These are phyloP conservation scores for Heterochromis multidens DNA, from an alignment of 2,113 vertebrate genomes.

Conservation along the genomic window DNA sequence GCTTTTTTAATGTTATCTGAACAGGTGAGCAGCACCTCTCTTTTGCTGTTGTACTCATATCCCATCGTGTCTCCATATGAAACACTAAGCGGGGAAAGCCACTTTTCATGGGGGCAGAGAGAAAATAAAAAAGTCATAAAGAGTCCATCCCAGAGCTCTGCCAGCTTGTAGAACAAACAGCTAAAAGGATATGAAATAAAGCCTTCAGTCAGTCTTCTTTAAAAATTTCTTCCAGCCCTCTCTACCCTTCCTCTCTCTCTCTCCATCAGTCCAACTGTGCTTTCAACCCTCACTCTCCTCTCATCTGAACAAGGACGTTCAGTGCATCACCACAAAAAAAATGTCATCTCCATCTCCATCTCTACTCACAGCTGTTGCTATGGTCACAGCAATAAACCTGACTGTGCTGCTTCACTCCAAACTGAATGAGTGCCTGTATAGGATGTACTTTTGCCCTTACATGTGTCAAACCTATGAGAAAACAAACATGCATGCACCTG, in stretches of 20 bases:
- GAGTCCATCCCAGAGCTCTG: neutral
- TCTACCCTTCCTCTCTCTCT: neutral
- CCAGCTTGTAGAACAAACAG: conserved; percentile 21
- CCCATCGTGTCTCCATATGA: neutral
- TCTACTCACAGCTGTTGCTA: conserved; percentile 67
- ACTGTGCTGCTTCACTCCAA: conserved; percentile 22
- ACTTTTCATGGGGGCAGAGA: neutral
- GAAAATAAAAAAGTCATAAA: conserved; percentile 24
- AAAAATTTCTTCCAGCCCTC: neutral
- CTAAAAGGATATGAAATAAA: conserved; percentile 28
- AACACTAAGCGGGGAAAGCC: neutral
- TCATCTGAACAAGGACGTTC: conserved; percentile 62
- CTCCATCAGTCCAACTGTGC: neutral
- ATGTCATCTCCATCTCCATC: conserved; percentile 47
- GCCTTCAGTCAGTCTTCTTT: neutral
- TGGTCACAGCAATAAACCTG: conserved; percentile 71
- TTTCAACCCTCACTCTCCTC: conserved; percentile 24
- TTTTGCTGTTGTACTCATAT: neutral
- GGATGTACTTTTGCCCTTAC: conserved; percentile 2
- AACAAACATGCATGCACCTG: neutral
- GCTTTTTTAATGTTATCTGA: neutral
- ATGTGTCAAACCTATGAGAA: conserved; percentile 3
- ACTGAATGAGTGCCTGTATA: conserved; percentile 17
- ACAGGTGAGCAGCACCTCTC: neutral
- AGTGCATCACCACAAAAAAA: conserved; percentile 42